Conservation (phyloP, 2,888 invertebrate genomes). For the Alviniconcha strummeri region DNA sequence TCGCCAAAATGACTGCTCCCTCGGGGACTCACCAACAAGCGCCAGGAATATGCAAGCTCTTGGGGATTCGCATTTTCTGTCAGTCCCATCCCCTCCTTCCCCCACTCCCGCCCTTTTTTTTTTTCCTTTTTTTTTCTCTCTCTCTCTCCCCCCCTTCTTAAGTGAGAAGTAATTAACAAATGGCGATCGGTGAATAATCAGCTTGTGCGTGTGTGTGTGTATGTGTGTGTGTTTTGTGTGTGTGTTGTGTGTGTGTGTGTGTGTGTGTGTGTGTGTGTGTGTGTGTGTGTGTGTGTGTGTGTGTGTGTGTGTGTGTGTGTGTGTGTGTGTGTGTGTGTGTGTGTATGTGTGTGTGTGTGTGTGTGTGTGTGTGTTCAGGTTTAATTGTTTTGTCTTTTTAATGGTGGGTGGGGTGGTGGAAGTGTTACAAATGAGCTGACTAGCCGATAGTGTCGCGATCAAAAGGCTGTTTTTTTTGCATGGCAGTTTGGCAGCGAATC, state of each 20-base stretch:
- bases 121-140: too few relatives aligned
- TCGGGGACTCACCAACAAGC: too few relatives aligned
- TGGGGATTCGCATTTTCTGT: too few relatives aligned
- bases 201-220: slow-evolving; percentile 17
- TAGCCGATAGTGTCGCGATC: neutral
- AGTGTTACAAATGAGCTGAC: neutral
- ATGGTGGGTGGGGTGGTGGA: too few relatives aligned
- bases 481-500: neutral
- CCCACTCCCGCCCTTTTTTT: too few relatives aligned
- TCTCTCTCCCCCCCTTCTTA: too few relatives aligned
- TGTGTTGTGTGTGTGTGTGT: neutral
- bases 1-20: slow-evolving; percentile 6
- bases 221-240: slow-evolving; percentile 1
- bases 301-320: slow-evolving; percentile 11
- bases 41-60: too few relatives aligned
- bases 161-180: too few relatives aligned
- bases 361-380: neutral
- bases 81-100: too few relatives aligned
- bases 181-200: too few relatives aligned
- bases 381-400: neutral
- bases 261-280: slow-evolving; percentile 16
- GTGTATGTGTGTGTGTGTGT: slow-evolving; percentile 5
- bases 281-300: neutral
- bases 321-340: slow-evolving; percentile 7
- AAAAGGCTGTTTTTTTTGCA: neutral